phyloP scores from a whole-genome alignment of 1,140 invertebrate species.

The Penaeus indicus region DNA sequence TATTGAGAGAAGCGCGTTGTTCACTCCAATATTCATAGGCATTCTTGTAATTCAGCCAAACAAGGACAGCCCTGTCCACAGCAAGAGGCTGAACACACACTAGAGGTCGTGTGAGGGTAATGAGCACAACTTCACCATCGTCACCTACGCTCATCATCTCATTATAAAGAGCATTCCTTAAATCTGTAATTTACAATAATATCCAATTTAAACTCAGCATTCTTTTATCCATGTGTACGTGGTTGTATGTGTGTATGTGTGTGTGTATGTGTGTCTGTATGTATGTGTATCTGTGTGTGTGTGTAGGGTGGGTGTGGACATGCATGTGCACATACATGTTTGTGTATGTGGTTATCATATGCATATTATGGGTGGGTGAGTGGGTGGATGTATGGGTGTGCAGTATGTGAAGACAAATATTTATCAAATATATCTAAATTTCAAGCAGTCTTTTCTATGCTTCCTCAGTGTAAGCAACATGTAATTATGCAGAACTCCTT shows the following conservation, averaged over 20 bases:
- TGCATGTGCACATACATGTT: no score
- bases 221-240: not conserved
- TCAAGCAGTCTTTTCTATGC: no score
- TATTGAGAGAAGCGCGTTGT: slow-evolving; percentile 88
- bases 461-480: no score
- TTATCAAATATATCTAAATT: no score
- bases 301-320: no score
- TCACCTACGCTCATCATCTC: slow-evolving; percentile 78
- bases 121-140: slow-evolving; percentile 94
- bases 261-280: not conserved
- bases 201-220: not conserved
- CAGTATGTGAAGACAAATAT: no score
- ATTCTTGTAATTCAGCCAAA: slow-evolving; percentile 99
- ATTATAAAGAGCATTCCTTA: slow-evolving; percentile 88
- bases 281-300: not conserved
- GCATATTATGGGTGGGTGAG: no score
- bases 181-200: slow-evolving; percentile 58
- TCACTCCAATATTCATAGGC: slow-evolving; percentile 99
- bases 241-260: no score
- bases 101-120: slow-evolving; percentile 90
- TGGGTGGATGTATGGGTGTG: no score
- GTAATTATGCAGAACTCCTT: no score
- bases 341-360: no score
- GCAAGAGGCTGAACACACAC: slow-evolving; percentile 96
- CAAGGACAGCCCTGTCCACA: slow-evolving; percentile 95